Evolutionary conservation across 2,888 invertebrate species (phyloP).

Genomic region (Polydesmus complanatus): DNA sequence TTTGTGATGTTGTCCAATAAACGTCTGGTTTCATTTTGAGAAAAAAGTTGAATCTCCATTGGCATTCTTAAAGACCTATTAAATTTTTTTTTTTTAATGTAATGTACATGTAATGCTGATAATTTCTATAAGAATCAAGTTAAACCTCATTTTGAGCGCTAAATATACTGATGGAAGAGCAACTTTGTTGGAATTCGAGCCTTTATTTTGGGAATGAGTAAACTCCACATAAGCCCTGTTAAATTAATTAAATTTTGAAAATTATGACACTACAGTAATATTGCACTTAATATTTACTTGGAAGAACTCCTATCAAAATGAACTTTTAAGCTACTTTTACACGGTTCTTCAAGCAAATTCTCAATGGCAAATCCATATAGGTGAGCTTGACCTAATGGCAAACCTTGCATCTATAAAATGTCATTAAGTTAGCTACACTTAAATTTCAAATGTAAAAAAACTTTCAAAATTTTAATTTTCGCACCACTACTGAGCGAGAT

Average conservation of each 20-base stretch:
- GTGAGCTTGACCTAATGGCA: constrained; percentile 31
- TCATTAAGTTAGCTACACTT: neutral
- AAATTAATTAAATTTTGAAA: neutral
- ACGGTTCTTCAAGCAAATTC: constrained; percentile 14
- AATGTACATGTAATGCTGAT: neutral
- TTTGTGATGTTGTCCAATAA: neutral
- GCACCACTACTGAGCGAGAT: constrained; percentile 52
- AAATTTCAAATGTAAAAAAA: neutral
- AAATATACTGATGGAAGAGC: constrained; percentile 48
- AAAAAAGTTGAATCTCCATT: neutral
- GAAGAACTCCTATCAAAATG: constrained; percentile 34
- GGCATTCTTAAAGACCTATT: constrained; percentile 1
- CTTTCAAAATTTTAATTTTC: too few species aligned
- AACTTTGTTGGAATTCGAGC: too few species aligned
- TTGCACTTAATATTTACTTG: constrained; percentile 11
- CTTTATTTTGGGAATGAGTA: neutral
- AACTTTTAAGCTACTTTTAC: constrained; percentile 32
- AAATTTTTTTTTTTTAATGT: neutral
- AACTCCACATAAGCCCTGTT: constrained; percentile 5
- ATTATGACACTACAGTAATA: neutral
- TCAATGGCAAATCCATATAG: constrained; percentile 26
- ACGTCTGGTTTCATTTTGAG: neutral
- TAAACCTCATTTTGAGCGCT: constrained; percentile 48
- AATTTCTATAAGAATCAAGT: neutral
- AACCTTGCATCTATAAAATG: constrained; percentile 26